Evolutionary conservation across 2,113 vertebrate genomes (phyloP), one percentile per base, ranked within the genome.

Genomic region (Telmatochromis sp.): DNA sequence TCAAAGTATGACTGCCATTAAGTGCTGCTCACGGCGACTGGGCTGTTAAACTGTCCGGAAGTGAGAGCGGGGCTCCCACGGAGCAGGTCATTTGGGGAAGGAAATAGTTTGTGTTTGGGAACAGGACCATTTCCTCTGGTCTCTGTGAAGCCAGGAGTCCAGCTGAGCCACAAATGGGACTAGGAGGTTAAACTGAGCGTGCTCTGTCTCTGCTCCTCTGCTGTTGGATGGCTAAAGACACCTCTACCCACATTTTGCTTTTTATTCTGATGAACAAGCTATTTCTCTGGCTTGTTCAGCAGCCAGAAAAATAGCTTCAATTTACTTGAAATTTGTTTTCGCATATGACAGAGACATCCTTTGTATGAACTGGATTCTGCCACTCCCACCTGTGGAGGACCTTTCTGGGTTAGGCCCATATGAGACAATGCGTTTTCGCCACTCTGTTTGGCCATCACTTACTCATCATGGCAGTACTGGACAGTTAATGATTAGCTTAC

Each of bases 41-140:
- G 53, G 33, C 75, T 86, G 37, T 89, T 92, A 23, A 92, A 93
- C 85, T 86, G 83, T 90, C 88, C 91, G 91, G 94, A 95, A 94
- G 93, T 63, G 23, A 83, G 87, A 93, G 90, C 90, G 11, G 84
- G 91, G 86, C 93, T 94, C 92, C 94, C 88, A 91, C 58, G 42
- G 89, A 89, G 90, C 90, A 86, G 91, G 89, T 94, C 91, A 26
- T 86, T 89, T 90, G 87, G 92, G 92, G 94, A 90, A 95, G 95
- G 95, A 95, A 95, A 95, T 94, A 91, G 92, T 94, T 95, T 95
- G 89, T 94, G 94, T 93, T 94, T 94, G 93, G 93, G 94, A 94
- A 92, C 91, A 83, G 90, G 89, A 89, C 92, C 91, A 81, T 95
- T 95, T 96, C 94, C 95, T 95, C 71, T 93, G 63, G 89, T 87